Conservation (phyloP, 2,888 invertebrate species). For the Clistopyga incitator region DNA sequence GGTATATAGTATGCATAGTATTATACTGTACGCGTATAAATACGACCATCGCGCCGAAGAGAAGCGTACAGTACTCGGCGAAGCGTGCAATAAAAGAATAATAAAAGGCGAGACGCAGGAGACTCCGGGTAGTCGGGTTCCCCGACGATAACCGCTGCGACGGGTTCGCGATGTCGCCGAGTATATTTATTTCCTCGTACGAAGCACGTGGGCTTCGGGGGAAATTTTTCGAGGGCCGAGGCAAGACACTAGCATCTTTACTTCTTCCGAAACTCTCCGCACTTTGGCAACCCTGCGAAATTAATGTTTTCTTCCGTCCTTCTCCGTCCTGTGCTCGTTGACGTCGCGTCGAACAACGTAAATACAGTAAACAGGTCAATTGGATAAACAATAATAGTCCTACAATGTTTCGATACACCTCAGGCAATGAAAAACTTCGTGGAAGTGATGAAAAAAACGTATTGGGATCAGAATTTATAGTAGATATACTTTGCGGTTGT, state of each 20-base stretch:
- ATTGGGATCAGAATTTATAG: no score
- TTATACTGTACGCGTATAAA: not conserved
- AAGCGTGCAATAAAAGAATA: constrained; percentile 21
- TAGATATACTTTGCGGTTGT: no score
- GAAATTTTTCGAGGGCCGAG: constrained; percentile 1
- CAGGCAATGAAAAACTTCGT: not conserved
- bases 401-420: not conserved
- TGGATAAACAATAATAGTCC: not conserved
- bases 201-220: constrained; percentile 20
- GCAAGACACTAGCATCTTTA: not conserved
- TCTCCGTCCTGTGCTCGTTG: not conserved
- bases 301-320: not conserved
- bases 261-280: not conserved
- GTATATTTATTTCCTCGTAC: constrained; percentile 17
- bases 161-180: constrained; percentile 3
- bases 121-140: not conserved
- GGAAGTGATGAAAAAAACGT: no score
- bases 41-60: not conserved
- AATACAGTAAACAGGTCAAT: constrained; percentile 8
- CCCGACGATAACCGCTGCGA: not conserved
- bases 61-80: not conserved
- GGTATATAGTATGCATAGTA: not conserved
- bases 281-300: constrained; percentile 32
- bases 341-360: not conserved
- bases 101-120: constrained; percentile 5